Base-by-base conservation (phyloP, 2,113 vertebrate species). In the Tetrax tetrax region DNA sequence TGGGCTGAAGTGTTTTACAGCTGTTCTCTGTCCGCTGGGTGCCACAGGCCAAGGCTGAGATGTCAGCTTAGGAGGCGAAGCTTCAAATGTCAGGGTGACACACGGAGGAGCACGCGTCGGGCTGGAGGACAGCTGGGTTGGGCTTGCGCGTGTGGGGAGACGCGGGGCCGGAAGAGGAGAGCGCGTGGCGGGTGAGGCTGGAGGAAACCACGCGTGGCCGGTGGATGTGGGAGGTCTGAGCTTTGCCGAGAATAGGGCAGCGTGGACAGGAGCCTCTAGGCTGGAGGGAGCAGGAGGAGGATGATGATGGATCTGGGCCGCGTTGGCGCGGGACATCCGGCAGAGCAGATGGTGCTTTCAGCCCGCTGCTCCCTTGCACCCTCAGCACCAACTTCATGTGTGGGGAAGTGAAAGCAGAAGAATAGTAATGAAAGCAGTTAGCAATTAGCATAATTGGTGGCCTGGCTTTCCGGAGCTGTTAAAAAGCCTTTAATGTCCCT, bases 11-110 rank as follows among this genome's bases (percentile, higher is more conserved):
- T 0, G 2, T 70, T 90, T 77, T 16, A 38, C 96, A 94, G 95
- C 90, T 95, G 93, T 70, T 92, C 76, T 48, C 57, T 3, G 9
- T 83, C 92, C 20, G 2, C 24, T 21, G 63, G 43, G 71, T 92
- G 92, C 93, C 88, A 45, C 76, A 54, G 78, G 93, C 76, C 88
- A 93, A 90, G 78, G 79, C 50, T 14, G 92, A 57, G 84, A 81
- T 54, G 69, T 86, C 37, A 7, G 11, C 60, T 70, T 28, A 22
- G 75, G 89, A 70, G 87, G 22, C 2, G 9, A 47, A 47, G 1
- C 5, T 47, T 51, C 22, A 21, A n/a, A 14, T 80, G 95, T 94
- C 94, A 95, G 85, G 75, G 70, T 91, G 87, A 95, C 84, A 76
- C 0, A 1, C 4, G 2, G 70, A 83, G 72, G 60, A 94, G 75